Evolutionary conservation across 2,888 invertebrate genomes (phyloP), one percentile per base, ranked within the genome.

Genomic region (Callosobruchus maculatus): DNA sequence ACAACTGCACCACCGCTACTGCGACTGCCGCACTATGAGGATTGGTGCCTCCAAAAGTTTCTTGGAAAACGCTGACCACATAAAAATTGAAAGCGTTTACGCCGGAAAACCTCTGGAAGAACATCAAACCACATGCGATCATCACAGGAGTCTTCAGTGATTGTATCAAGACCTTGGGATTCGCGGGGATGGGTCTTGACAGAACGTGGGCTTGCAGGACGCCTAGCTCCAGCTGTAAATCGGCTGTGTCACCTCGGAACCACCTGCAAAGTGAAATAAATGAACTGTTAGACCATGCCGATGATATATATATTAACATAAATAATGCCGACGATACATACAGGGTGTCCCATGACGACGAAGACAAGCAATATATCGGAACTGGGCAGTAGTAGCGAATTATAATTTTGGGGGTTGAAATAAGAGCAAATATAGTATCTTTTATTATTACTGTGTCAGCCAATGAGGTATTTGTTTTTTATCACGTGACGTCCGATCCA

Each of bases 61-160:
- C 93, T 78, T 94, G 90, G 85, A 97, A 96, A 81, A 97, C 96
- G 73, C 93, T 92, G 18, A 95, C 96, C 71, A 95, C 94, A 86
- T 95, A 95, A 85, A 94, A 95, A 79, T 93, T 93, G 85, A 95
- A 95, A 70, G 95, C 94, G 81, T 95, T 94, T 66, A 94, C 95
- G 20, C 95, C 95, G 68, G 93, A 93, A 82, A 93, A 93, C 74
- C 96, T 90, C 84, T 96, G 97, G 84, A 97, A 96, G 88, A 96
- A 93, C 95, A 96, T 96, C 79, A 97, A 89, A 21, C 94, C 93
- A 83, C 96, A 93, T 0, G 95, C 94, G 73, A 96, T 94, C 75
- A 94, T 87, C 70, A 95, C 91, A 20, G 97, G 96, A 78, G 93
- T 92, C 80, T 90, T 88, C 22, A 93, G 85, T 75, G 88, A 84